Evolutionary conservation across 2,888 invertebrate genomes (phyloP).

Genomic region (Rhorus exstirpatorius): DNA sequence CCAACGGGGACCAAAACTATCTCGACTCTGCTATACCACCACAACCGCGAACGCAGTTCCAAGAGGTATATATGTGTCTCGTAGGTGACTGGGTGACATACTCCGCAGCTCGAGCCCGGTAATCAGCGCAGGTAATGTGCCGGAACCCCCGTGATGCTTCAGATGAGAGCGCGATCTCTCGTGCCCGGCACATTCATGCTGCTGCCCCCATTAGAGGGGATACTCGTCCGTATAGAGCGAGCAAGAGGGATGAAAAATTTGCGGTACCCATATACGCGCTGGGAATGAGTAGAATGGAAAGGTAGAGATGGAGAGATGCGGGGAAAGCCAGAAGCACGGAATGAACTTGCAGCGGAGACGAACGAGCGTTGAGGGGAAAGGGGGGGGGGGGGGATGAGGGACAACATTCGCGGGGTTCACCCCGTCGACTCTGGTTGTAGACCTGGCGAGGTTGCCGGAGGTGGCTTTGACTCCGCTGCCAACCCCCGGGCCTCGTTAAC

Average conservation of each 20-base stretch:
- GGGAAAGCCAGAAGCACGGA: conserved; percentile 30
- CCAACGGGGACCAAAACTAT: conserved; percentile 21
- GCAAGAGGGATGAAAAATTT: conserved; percentile 46
- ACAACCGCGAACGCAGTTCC: conserved; percentile 8
- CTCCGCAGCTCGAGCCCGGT: conserved; percentile 81
- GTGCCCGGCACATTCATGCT: conserved; percentile 70
- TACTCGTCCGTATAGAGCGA: conserved; percentile 25
- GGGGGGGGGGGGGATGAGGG: background rate
- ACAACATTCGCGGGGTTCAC: conserved; percentile 19
- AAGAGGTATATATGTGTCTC: conserved; percentile 81
- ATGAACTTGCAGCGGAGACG: conserved; percentile 45
- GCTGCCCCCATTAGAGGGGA: conserved; percentile 80
- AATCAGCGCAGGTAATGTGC: conserved; percentile 86
- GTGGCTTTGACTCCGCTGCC: conserved; percentile 75
- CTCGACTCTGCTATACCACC: background rate
- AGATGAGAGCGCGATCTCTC: conserved; percentile 55
- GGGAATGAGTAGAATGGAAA: conserved; percentile 44
- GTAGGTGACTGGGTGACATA: conserved; percentile 84
- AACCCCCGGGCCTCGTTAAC: conserved; percentile 85
- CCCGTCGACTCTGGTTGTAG: conserved; percentile 40
- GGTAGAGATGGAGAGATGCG: conserved; percentile 34
- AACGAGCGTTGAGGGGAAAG: conserved; percentile 24
- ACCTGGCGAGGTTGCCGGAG: conserved; percentile 65
- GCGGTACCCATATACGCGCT: conserved; percentile 29
- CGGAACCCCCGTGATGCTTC: conserved; percentile 80